Percentiles rank a stretch among this genome's conserved stretches.
Conservation (phyloP, 2,113 vertebrate species). For the Aegotheles bennettii region DNA sequence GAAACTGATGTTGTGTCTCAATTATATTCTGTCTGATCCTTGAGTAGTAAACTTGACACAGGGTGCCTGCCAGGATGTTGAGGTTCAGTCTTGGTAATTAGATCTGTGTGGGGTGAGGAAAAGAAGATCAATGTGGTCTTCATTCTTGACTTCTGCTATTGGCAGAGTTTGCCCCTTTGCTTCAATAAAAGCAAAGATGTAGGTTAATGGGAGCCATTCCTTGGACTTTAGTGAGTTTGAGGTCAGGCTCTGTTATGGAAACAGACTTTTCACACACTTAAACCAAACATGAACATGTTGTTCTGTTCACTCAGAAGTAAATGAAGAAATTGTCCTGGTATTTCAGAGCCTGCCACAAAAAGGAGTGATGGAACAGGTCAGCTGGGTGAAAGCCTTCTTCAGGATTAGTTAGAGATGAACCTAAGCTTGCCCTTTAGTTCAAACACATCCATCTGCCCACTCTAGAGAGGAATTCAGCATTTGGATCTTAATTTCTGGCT, state of each 20-base stretch:
- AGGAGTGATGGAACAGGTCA: not conserved
- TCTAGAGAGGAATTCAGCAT: not conserved
- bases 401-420: not conserved
- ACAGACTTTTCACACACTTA: not conserved
- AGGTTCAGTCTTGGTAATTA: not conserved
- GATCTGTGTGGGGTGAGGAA: not conserved
- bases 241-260: not conserved
- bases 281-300: not conserved
- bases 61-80: not conserved
- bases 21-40: not conserved
- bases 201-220: not conserved
- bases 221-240: not conserved
- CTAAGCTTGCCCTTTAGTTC: not conserved
- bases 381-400: not conserved
- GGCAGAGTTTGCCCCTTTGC: not conserved
- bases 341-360: not conserved
- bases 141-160: not conserved
- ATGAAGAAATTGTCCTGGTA: not conserved
- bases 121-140: not conserved
- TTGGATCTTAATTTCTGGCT: not conserved
- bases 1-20: not conserved
- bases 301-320: not conserved
- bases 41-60: not conserved
- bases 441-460: not conserved
- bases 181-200: not conserved